A percentile compares a stretch with the other conserved stretches of the same genome.
Conservation (phyloP, 2,113 vertebrate species). For the Indri indri region DNA sequence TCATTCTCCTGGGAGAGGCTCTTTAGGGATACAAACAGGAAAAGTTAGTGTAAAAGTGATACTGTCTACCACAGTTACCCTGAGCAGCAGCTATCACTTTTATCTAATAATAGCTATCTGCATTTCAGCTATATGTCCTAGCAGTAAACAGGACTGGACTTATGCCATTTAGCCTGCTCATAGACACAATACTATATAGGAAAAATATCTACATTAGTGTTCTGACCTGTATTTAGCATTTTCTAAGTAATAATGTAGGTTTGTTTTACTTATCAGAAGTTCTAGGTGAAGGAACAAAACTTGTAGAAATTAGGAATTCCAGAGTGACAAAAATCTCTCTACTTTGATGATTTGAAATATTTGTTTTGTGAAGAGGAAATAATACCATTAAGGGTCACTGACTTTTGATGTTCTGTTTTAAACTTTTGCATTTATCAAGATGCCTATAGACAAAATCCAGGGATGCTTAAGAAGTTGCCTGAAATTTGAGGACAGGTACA, state of each 20-base stretch:
- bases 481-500: background rate
- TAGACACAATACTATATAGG: background rate
- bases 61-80: background rate
- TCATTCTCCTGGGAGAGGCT: background rate
- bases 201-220: background rate
- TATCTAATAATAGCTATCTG: background rate
- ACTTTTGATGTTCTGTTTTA: background rate
- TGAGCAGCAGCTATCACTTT: background rate
- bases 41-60: background rate
- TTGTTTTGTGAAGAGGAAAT: conserved; percentile 32
- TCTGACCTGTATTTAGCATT: background rate
- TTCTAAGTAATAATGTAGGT: background rate
- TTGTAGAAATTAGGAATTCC: conserved; percentile 21
- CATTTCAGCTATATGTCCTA: background rate
- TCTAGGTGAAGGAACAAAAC: conserved; percentile 30
- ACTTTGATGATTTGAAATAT: background rate
- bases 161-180: background rate
- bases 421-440: background rate
- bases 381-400: background rate
- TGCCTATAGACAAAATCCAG: conserved; percentile 4
- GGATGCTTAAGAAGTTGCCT: background rate
- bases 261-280: conserved; percentile 12
- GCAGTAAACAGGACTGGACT: background rate
- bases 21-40: background rate
- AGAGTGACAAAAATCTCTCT: background rate